Percentiles rank a stretch among this genome's conserved stretches.
Conservation (phyloP, 2,888 invertebrate species). For the Lithophane socia region DNA sequence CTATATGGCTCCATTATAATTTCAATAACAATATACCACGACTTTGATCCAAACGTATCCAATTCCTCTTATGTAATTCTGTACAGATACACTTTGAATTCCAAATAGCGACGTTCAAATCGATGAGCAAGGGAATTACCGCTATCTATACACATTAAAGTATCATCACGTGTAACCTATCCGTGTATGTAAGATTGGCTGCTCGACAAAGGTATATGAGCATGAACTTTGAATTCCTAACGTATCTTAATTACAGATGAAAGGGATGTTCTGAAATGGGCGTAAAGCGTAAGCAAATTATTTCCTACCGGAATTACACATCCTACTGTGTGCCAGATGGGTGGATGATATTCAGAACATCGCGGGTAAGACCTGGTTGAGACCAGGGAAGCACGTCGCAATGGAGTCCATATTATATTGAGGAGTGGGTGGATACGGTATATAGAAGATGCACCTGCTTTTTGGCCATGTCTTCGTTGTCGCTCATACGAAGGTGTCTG, state of each 20-base stretch:
- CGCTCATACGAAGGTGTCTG: too few relatives aligned
- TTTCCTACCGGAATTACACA: neutral
- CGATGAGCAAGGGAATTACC: conserved; percentile 31
- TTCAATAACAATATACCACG: neutral
- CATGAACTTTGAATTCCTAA: conserved; percentile 4
- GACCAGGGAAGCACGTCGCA: neutral
- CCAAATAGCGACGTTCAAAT: conserved; percentile 22
- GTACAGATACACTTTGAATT: neutral
- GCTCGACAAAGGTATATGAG: neutral
- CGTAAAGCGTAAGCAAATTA: conserved; percentile 23
- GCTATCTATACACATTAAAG: conserved; percentile 29
- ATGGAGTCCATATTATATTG: too few relatives aligned
- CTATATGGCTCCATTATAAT: neutral
- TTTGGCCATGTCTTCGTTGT: too few relatives aligned
- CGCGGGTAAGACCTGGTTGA: neutral
- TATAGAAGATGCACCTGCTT: too few relatives aligned
- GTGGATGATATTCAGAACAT: neutral
- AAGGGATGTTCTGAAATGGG: conserved; percentile 33
- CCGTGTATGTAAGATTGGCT: conserved; percentile 16
- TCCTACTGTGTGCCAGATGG: too few relatives aligned
- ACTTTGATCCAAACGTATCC: conserved; percentile 25
- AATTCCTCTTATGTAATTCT: conserved; percentile 15
- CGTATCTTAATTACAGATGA: conserved; percentile 46
- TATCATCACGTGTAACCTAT: conserved; percentile 15
- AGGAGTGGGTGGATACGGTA: too few relatives aligned